These are phyloP conservation scores for Drosophila lowei DNA, from an alignment of 1,140 invertebrate species.

Conservation along the genomic window DNA sequence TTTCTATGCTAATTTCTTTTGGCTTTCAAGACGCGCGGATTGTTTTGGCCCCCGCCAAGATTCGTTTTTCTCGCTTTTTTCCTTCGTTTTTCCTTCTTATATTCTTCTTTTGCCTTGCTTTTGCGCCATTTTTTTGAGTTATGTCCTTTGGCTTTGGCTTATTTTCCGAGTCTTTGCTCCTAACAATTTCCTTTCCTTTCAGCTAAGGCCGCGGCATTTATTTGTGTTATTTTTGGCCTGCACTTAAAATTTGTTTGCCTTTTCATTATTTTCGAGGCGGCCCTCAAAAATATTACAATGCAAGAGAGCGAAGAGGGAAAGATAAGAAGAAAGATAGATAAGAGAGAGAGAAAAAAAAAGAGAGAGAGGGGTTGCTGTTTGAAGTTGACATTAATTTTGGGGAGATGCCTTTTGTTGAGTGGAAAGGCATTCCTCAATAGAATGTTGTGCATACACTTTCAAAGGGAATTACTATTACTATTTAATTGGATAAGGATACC, in stretches of 20 bases:
- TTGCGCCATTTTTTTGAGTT: conserved; percentile 72
- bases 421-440: too few species aligned
- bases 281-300: too few species aligned
- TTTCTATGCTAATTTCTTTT: conserved; percentile 75
- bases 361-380: conserved; percentile 41
- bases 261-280: conserved; percentile 54
- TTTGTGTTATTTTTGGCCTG: conserved; percentile 69
- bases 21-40: conserved; percentile 42
- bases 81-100: conserved; percentile 16
- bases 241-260: conserved; percentile 72
- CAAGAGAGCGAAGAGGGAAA: too few species aligned
- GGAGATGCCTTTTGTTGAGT: not conserved
- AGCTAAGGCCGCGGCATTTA: conserved; percentile 24
- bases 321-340: too few species aligned
- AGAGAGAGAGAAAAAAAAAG: not conserved
- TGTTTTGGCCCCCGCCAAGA: conserved; percentile 18
- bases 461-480: too few species aligned
- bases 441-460: too few species aligned
- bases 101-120: conserved; percentile 20
- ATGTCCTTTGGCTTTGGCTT: conserved; percentile 73
- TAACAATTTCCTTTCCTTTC: conserved; percentile 63
- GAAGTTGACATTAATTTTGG: conserved; percentile 57
- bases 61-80: conserved; percentile 34
- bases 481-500: too few species aligned
- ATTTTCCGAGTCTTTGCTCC: conserved; percentile 70